Base-by-base conservation (phyloP, 2,797 vertebrate species). In the Pangasius sanitwongsei region DNA sequence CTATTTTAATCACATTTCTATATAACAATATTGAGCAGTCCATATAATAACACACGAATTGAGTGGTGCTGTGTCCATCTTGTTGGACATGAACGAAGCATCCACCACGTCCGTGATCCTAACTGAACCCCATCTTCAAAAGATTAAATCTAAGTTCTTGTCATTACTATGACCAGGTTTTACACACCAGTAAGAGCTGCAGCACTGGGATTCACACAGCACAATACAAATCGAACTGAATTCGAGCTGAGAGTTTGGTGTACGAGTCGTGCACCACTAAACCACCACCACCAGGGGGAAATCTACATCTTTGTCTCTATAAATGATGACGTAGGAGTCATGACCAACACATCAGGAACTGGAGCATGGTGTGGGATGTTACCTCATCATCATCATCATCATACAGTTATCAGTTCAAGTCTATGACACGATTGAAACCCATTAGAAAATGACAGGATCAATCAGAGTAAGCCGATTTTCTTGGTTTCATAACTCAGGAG, bases 231-330 rank as follows among this genome's bases (percentile, higher is more conserved):
- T 1, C 72, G 31, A 77, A 78, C 13, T 31, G 16, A 57, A 20
- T 25, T 61, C 9, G 0, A 78, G 28, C 6, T 53, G 44, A 50
- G 31, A 37, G 23, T 11, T 57, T 34, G 18, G n/a, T 37, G 8
- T 81, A 20, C 6, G 20, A 59, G 16, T 1, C 2, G 6, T 63
- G 37, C 25, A 63, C 67, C 53, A 44, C 1, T 59, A 59, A 86
- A 7, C 5, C 85, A 18, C 80, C 13, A 63, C 91, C 92, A 92
- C 88, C 87, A 93, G 92, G 87, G 90, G 90, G 91, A 89, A 85
- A 85, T 61, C 80, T 78, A 83, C 16, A 77, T 55, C 57, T 85
- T 13, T 67, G 48, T 65, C 37, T 87, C 23, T n/a, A 65, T 28
- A 70, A 72, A 72, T 59, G 13, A 63, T 53, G 5, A 85, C 16